These are phyloP conservation scores for Microtus ochrogaster DNA, from an alignment of 2,113 vertebrate species.

Conservation along the genomic window DNA sequence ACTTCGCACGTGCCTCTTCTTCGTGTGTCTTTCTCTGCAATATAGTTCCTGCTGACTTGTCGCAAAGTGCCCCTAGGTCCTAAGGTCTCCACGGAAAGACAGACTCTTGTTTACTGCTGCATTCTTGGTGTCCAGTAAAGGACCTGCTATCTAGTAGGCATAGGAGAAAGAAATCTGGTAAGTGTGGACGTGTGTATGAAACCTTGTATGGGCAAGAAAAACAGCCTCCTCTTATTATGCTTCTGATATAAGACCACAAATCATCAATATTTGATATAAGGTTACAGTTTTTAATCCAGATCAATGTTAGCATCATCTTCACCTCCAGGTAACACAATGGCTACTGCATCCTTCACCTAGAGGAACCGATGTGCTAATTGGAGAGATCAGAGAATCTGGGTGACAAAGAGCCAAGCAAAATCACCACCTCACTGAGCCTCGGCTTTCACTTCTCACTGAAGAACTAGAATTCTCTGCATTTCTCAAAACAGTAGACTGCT, in stretches of 20 bases:
- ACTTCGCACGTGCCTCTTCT: not conserved
- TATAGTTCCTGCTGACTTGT: not conserved
- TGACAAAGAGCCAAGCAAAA: not conserved
- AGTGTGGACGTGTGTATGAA: not conserved
- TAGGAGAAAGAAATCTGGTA: not conserved
- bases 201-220: not conserved
- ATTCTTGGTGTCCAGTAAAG: not conserved
- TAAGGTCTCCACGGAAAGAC: not conserved
- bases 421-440: conserved; percentile 61
- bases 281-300: not conserved
- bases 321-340: not conserved
- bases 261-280: not conserved
- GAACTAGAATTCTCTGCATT: conserved; percentile 17
- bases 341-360: not conserved
- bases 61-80: not conserved
- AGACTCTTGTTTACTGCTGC: not conserved
- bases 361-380: not conserved
- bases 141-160: not conserved
- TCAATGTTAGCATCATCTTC: not conserved
- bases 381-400: not conserved
- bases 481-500: conserved; percentile 55
- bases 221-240: not conserved
- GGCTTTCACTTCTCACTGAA: conserved; percentile 42
- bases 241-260: conserved; percentile 16
- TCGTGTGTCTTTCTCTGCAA: not conserved